A percentile compares a stretch with the other conserved stretches of the same genome.
Conservation (phyloP, 2,888 invertebrate genomes). For the Campoplex capitator region DNA sequence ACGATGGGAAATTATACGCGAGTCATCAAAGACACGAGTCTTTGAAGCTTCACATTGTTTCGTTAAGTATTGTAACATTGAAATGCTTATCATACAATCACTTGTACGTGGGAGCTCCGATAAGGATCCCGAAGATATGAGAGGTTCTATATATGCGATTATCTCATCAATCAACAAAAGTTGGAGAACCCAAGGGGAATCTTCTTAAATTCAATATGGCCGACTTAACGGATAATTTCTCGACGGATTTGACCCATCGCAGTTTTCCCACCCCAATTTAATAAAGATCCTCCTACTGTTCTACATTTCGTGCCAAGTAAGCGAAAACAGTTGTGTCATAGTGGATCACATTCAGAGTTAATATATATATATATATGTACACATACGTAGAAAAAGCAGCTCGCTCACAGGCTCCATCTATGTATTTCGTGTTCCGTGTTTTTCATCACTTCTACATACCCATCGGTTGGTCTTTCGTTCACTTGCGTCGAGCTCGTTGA, state of each 20-base stretch:
- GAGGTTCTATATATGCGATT: conserved; percentile 1
- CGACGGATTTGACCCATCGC: conserved; percentile 7
- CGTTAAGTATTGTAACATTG: neutral
- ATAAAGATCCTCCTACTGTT: conserved; percentile 38
- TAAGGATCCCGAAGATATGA: neutral
- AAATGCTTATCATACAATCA: conserved; percentile 2
- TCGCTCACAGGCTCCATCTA: neutral
- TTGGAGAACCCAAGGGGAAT: neutral
- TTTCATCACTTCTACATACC: conserved; percentile 3
- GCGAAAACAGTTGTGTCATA: conserved; percentile 45
- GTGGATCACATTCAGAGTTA: conserved; percentile 33
- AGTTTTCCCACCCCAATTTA: neutral
- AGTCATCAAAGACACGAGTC: neutral
- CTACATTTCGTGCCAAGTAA: conserved; percentile 52
- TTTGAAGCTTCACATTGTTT: neutral
- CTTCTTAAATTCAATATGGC: conserved; percentile 32
- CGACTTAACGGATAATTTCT: conserved; percentile 13
- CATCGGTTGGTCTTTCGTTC: neutral
- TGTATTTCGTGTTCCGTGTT: conserved; percentile 2
- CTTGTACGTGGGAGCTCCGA: neutral
- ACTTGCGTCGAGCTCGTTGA: conserved; percentile 14
- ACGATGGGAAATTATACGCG: neutral
- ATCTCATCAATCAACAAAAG: conserved; percentile 20
- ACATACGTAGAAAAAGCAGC: conserved; percentile 16
- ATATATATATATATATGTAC: conserved; percentile 12